These are phyloP conservation scores for Protosalanx chinensis DNA, from an alignment of 2,797 vertebrate genomes.

Conservation along the genomic window DNA sequence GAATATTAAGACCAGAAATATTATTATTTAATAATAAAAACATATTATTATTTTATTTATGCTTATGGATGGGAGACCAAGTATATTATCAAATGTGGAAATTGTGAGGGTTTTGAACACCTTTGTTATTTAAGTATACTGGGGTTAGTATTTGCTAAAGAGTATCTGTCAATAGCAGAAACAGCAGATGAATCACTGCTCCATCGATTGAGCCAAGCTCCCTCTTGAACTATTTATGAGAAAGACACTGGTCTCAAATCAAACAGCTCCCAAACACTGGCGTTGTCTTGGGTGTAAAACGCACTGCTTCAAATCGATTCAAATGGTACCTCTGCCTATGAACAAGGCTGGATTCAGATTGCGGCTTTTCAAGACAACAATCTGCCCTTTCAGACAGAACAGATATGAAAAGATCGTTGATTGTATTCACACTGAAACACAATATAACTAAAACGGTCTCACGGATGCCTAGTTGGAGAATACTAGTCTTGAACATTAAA, in stretches of 20 bases:
- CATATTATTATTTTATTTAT: too few relatives aligned
- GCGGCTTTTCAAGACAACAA: constrained; percentile 17
- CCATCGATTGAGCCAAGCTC: constrained; percentile 29
- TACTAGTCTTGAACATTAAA: constrained; percentile 60
- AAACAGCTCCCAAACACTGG: constrained; percentile 23
- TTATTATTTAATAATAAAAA: too few relatives aligned
- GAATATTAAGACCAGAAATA: too few relatives aligned
- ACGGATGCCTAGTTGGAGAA: constrained; percentile 44
- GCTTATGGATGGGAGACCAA: too few relatives aligned
- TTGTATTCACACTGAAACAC: constrained; percentile 56
- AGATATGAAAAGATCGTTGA: constrained; percentile 52
- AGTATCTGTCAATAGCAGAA: constrained; percentile 3
- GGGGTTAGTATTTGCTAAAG: background rate
- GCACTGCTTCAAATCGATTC: constrained; percentile 15
- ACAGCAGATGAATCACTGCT: constrained; percentile 26
- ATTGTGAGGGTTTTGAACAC: too few relatives aligned
- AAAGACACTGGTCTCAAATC: background rate
- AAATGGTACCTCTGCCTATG: constrained; percentile 14
- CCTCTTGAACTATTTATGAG: constrained; percentile 33
- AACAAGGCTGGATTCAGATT: too few relatives aligned
- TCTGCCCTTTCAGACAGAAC: constrained; percentile 45
- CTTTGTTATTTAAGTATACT: too few relatives aligned
- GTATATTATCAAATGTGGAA: too few relatives aligned
- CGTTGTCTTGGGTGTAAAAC: background rate
- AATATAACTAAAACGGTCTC: constrained; percentile 56